Percentiles rank a stretch among this genome's conserved stretches.
phyloP scores from a whole-genome alignment of 2,797 vertebrate species.

The Champsocephalus esox region DNA sequence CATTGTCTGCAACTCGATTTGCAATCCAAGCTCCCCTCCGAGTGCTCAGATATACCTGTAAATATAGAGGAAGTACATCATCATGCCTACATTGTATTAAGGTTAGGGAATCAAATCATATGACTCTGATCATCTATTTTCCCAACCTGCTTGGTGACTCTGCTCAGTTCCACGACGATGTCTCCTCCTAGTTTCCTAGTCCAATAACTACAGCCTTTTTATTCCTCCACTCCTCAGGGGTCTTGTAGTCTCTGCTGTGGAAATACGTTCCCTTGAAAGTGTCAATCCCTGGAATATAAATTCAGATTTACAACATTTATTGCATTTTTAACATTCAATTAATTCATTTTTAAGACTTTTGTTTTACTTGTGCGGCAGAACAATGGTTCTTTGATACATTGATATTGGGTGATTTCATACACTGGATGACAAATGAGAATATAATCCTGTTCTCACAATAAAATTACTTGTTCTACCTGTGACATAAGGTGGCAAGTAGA shows the following conservation, averaged over 20 bases:
- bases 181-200: slow-evolving; percentile 88
- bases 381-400: background rate
- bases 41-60: slow-evolving; percentile 87
- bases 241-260: slow-evolving; percentile 87
- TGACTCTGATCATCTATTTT: too few species aligned
- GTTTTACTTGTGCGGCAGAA: background rate
- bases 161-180: slow-evolving; percentile 83
- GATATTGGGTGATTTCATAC: background rate
- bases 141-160: slow-evolving; percentile 81
- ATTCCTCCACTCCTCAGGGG: slow-evolving; percentile 79
- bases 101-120: too few species aligned
- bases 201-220: slow-evolving; percentile 85
- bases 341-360: background rate
- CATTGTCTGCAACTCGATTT: slow-evolving; percentile 79
- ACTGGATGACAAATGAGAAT: too few species aligned
- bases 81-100: too few species aligned
- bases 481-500: too few species aligned
- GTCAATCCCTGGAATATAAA: slow-evolving; percentile 76
- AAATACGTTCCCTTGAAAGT: slow-evolving; percentile 82
- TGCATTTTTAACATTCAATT: background rate
- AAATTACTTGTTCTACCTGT: too few species aligned
- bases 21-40: slow-evolving; percentile 85
- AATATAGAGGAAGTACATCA: too few species aligned
- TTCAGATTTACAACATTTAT: background rate
- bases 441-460: background rate